These are phyloP conservation scores for honey bee (Apis mellifera) DNA, from an alignment of 1,140 invertebrate species.

Conservation along the genomic window Amel_HAv3.1 CM009944.2:7590001-7590500, in stretches of 20 bases:
- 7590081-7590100: too few species aligned
- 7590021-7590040: too few species aligned
- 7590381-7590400: conserved; percentile 51
- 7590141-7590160: too few species aligned
- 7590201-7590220: background rate
- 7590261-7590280: background rate
- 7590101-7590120: too few species aligned
- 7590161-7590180: background rate
- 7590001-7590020: background rate
- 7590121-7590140: too few species aligned
- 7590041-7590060: too few species aligned
- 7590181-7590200: background rate
- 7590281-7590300: background rate
- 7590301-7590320: conserved; percentile 13
- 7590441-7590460: conserved; percentile 60
- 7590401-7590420: conserved; percentile 50
- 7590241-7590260: background rate
- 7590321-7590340: background rate
- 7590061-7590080: too few species aligned
- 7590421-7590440: conserved; percentile 50
- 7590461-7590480: conserved; percentile 71
- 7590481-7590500: conserved; percentile 71
- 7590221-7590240: background rate
- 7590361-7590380: conserved; percentile 61
- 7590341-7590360: conserved; percentile 21